phyloP scores from a whole-genome alignment of 2,113 vertebrate genomes.

The Piliocolobus tephrosceles region DNA sequence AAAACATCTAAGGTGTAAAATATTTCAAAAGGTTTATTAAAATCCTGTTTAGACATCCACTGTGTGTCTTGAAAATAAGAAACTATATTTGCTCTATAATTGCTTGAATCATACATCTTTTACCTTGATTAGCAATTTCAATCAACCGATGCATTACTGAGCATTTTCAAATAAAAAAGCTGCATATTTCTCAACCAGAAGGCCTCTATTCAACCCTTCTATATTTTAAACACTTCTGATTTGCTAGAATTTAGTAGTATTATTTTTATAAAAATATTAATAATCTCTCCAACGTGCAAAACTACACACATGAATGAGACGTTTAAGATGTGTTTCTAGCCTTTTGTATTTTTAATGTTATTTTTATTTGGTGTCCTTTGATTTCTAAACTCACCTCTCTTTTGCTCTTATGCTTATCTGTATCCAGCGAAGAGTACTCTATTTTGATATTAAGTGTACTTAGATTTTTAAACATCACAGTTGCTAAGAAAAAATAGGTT shows the following conservation, averaged over 20 bases:
- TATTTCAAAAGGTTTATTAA: conserved; percentile 59
- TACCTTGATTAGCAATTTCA: conserved; percentile 79
- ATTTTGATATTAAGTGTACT: not conserved
- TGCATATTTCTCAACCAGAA: conserved; percentile 57
- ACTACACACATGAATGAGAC: not conserved
- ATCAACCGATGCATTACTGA: conserved; percentile 71
- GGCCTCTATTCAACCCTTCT: conserved; percentile 71
- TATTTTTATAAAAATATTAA: conserved; percentile 28
- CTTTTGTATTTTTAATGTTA: conserved; percentile 18
- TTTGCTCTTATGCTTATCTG: not conserved
- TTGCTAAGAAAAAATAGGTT: not conserved
- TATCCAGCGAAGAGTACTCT: not conserved
- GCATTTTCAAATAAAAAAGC: conserved; percentile 69
- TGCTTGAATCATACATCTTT: conserved; percentile 73
- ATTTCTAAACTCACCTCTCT: not conserved
- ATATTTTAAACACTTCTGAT: conserved; percentile 41
- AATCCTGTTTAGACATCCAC: conserved; percentile 48
- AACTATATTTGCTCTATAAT: conserved; percentile 69
- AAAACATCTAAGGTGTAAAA: conserved; percentile 34
- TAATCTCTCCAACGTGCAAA: conserved; percentile 12
- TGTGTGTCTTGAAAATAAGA: conserved; percentile 61
- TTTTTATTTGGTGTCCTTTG: not conserved
- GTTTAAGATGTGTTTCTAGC: not conserved
- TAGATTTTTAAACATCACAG: conserved; percentile 15
- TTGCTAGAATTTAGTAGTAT: conserved; percentile 1